phyloP scores from a whole-genome alignment of 2,888 invertebrate species.

The Scaptomyza tumidula region DNA sequence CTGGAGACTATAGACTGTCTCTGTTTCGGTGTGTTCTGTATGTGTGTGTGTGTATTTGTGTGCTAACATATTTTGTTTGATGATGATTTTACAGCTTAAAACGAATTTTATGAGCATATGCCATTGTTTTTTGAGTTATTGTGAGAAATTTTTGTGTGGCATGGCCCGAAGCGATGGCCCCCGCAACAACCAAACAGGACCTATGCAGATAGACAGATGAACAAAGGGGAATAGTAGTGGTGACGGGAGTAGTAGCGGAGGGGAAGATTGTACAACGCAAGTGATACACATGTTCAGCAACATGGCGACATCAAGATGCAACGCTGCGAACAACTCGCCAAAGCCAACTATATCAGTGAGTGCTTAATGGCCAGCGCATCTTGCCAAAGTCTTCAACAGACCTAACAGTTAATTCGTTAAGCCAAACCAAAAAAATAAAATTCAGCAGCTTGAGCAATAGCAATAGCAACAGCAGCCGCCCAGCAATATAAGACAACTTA shows the following conservation, averaged over 20 bases:
- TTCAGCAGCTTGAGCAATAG: slow-evolving; percentile 16
- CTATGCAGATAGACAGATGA: slow-evolving; percentile 41
- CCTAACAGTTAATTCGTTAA: slow-evolving; percentile 64
- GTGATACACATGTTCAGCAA: slow-evolving; percentile 83
- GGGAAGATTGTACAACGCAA: slow-evolving; percentile 18
- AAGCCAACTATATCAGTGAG: slow-evolving; percentile 32
- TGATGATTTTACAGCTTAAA: slow-evolving; percentile 84
- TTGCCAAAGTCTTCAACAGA: slow-evolving; percentile 21
- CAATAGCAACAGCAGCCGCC: slow-evolving; percentile 34
- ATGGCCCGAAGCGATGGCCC: slow-evolving; percentile 31
- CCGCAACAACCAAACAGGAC: slow-evolving; percentile 7
- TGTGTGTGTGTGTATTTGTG: slow-evolving; percentile 24
- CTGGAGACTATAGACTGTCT: slow-evolving; percentile 10
- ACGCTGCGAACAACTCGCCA: slow-evolving; percentile 48
- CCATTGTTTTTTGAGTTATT: slow-evolving; percentile 82
- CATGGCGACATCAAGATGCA: slow-evolving; percentile 81
- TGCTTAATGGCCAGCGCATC: slow-evolving; percentile 49
- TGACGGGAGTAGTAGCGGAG: not conserved
- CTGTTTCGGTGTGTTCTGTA: not conserved
- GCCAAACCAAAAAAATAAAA: slow-evolving; percentile 22
- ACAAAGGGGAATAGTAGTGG: not conserved
- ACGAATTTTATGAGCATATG: slow-evolving; percentile 82
- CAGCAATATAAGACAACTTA: slow-evolving; percentile 23
- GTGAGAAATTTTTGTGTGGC: slow-evolving; percentile 75
- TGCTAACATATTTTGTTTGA: slow-evolving; percentile 78